Evolutionary conservation across 2,113 vertebrate species (phyloP).

Genomic region (Brachypodius melanocephalos): DNA sequence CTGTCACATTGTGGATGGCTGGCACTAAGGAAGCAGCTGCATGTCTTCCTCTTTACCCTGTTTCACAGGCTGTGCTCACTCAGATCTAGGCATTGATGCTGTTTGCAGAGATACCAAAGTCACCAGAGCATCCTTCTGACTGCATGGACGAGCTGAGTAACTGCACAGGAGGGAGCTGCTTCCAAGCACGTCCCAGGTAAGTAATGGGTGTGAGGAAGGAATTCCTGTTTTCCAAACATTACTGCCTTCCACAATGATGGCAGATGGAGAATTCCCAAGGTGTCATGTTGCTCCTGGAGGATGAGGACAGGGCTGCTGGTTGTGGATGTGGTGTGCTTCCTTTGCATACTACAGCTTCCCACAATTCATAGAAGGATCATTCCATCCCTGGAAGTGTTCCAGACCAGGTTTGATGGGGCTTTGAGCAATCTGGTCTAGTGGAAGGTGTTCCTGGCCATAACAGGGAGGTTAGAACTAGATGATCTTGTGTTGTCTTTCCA

Average conservation of each 20-base stretch:
- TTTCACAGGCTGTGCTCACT: background rate
- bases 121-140: background rate
- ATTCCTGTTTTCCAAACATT: background rate
- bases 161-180: background rate
- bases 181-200: background rate
- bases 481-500: background rate
- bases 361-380: background rate
- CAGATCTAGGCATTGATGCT: background rate
- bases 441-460: background rate
- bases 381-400: background rate
- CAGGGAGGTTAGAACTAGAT: background rate
- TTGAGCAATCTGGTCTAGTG: background rate
- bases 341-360: background rate
- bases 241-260: background rate
- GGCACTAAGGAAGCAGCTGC: background rate
- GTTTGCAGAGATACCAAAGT: background rate
- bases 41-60: background rate
- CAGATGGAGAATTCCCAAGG: background rate
- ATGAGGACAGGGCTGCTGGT: background rate
- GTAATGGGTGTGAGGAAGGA: background rate
- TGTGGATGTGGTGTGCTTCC: background rate
- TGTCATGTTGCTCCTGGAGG: background rate
- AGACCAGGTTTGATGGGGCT: background rate
- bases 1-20: fast-evolving
- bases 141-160: background rate